A percentile compares a stretch with the other conserved stretches of the same genome.
Evolutionary conservation across 2,113 vertebrate species (phyloP).

Genomic region (Nerophis lumbriciformis): DNA sequence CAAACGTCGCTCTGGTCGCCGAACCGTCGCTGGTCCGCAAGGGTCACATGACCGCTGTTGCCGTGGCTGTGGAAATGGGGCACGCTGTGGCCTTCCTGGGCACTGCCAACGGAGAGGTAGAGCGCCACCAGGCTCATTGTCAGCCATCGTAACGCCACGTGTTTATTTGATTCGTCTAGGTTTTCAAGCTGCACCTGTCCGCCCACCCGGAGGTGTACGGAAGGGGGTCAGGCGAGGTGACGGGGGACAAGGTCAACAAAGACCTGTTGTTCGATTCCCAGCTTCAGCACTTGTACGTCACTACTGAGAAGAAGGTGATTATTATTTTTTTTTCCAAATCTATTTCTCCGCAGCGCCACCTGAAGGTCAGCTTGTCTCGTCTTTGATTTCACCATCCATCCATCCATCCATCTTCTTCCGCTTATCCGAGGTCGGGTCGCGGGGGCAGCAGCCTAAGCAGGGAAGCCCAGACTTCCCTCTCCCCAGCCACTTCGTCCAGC

Average conservation of each 20-base stretch:
- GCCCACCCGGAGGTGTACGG: constrained; percentile 68
- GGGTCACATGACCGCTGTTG: constrained; percentile 79
- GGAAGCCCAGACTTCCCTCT: too few relatives aligned
- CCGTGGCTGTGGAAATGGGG: constrained; percentile 76
- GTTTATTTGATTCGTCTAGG: constrained; percentile 19
- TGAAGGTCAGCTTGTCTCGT: constrained; percentile 29
- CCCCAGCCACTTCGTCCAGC: too few relatives aligned
- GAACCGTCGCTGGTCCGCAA: constrained; percentile 43
- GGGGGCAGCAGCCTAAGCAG: too few relatives aligned
- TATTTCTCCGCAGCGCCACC: constrained; percentile 2
- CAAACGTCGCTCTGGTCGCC: constrained; percentile 55
- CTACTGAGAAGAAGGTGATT: constrained; percentile 86
- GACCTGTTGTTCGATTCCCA: constrained; percentile 79
- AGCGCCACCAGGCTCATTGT: neutral
- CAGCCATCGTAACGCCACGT: too few relatives aligned
- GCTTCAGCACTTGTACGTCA: constrained; percentile 79
- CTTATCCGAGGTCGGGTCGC: too few relatives aligned
- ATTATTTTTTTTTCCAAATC: constrained; percentile 14
- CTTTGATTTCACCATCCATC: neutral
- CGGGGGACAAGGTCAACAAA: constrained; percentile 80
- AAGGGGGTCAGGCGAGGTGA: constrained; percentile 64
- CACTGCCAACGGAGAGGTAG: constrained; percentile 79
- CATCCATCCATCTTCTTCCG: too few relatives aligned
- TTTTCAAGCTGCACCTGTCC: constrained; percentile 78
- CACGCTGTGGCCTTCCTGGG: constrained; percentile 88